These are phyloP conservation scores for Macrosiphum euphorbiae DNA, from an alignment of 2,888 invertebrate genomes.

Conservation along the genomic window DNA sequence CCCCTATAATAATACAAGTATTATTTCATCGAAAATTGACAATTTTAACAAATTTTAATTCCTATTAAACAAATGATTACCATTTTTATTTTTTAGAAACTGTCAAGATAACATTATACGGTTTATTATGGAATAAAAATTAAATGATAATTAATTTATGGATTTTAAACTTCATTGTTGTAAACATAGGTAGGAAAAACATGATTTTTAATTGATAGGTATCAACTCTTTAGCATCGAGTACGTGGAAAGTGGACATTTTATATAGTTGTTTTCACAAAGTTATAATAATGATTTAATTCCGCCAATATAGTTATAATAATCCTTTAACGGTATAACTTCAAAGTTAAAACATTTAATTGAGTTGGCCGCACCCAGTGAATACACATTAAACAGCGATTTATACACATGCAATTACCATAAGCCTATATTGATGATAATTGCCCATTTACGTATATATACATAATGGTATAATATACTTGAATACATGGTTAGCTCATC, in stretches of 20 bases:
- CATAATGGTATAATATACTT: not conserved
- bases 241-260: not conserved
- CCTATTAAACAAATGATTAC: not conserved
- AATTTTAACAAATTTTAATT: not conserved
- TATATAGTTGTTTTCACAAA: not conserved
- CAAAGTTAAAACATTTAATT: conserved; percentile 7
- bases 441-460: not conserved
- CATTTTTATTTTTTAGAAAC: not conserved
- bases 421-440: not conserved
- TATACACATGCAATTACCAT: not conserved
- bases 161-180: not conserved
- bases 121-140: not conserved
- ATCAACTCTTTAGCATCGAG: not conserved
- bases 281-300: not conserved
- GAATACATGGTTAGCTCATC: not conserved
- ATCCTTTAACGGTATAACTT: not conserved
- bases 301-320: not conserved
- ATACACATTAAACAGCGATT: not conserved
- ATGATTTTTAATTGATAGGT: not conserved
- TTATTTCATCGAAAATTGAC: not conserved
- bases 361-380: not conserved
- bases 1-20: not conserved
- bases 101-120: not conserved
- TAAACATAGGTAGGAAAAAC: not conserved
- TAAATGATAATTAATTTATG: not conserved